Conservation (phyloP, 2,797 vertebrate species). For the Lutjanus argentimaculatus region DNA sequence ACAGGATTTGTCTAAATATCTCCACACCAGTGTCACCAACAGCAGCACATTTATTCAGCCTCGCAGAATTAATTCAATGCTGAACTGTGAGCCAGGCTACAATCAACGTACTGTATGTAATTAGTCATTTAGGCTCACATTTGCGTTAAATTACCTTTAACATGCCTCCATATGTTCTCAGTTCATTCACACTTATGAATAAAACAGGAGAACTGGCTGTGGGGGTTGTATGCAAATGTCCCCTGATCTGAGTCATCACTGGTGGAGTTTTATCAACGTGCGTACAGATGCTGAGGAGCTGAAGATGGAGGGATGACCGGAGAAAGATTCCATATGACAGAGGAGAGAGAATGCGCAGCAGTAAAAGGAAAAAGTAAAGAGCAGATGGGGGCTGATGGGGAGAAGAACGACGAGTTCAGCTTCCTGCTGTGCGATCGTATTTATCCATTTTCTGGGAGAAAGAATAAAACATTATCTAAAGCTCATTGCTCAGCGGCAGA, state of each 20-base stretch:
- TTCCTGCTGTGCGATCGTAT: neutral
- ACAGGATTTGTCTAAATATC: neutral
- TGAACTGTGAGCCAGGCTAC: neutral
- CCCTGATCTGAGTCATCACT: neutral
- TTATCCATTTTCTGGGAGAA: conserved; percentile 3
- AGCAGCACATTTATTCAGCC: neutral
- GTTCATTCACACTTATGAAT: conserved; percentile 26
- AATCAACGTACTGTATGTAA: neutral
- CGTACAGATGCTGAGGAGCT: neutral
- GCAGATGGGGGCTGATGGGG: neutral
- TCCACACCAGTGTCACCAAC: neutral
- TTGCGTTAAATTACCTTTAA: conserved; percentile 24
- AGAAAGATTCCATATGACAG: no score
- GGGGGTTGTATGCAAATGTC: neutral
- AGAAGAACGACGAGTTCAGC: conserved; percentile 8
- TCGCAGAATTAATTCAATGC: conserved; percentile 4
- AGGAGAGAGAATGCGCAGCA: neutral
- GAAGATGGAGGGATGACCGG: neutral
- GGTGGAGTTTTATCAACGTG: neutral
- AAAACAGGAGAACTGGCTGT: neutral
- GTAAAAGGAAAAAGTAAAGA: no score
- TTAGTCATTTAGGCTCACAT: conserved; percentile 19
- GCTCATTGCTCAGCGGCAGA: conserved; percentile 12
- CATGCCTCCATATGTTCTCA: conserved; percentile 1
- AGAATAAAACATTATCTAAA: conserved; percentile 24